A percentile compares a stretch with the other conserved stretches of the same genome.
Conservation (phyloP, 2,113 vertebrate genomes). For the Herpailurus yagouaroundi region DNA sequence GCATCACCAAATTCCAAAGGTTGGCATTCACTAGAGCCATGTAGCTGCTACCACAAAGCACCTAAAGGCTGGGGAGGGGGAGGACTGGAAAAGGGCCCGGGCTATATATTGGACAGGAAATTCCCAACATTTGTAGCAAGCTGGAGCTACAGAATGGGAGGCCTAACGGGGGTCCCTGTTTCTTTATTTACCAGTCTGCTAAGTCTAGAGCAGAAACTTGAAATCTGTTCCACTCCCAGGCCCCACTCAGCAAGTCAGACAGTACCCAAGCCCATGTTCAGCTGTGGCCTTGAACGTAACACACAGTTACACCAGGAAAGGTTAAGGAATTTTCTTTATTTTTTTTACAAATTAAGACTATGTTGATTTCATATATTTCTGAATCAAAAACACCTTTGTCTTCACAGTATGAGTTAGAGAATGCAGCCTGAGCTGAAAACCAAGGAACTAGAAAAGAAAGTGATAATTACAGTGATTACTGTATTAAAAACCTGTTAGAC, state of each 20-base stretch:
- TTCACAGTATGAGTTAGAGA: slow-evolving; percentile 83
- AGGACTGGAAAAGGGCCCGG: background rate
- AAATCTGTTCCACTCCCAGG: background rate
- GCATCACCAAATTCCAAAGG: background rate
- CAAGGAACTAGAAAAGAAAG: slow-evolving; percentile 77
- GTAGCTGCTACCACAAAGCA: background rate
- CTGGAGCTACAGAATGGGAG: background rate
- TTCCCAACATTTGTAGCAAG: background rate
- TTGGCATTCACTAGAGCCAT: background rate
- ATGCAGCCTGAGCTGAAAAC: slow-evolving; percentile 80
- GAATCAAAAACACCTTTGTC: slow-evolving; percentile 81
- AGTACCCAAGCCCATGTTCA: background rate
- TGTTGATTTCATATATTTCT: slow-evolving; percentile 78
- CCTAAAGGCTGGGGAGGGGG: background rate
- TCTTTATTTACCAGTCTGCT: background rate
- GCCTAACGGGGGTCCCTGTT: background rate
- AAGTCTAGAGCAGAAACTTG: background rate
- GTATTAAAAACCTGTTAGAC: slow-evolving; percentile 81
- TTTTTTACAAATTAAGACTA: slow-evolving; percentile 86
- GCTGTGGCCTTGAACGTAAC: background rate
- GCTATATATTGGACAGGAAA: background rate
- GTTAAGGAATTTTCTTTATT: slow-evolving; percentile 84
- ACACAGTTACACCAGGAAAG: slow-evolving; percentile 54
- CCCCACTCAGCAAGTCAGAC: background rate
- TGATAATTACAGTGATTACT: slow-evolving; percentile 73